These are phyloP conservation scores for Parauchenoglanis punctatus DNA, from an alignment of 2,797 vertebrate genomes.

Conservation along the genomic window DNA sequence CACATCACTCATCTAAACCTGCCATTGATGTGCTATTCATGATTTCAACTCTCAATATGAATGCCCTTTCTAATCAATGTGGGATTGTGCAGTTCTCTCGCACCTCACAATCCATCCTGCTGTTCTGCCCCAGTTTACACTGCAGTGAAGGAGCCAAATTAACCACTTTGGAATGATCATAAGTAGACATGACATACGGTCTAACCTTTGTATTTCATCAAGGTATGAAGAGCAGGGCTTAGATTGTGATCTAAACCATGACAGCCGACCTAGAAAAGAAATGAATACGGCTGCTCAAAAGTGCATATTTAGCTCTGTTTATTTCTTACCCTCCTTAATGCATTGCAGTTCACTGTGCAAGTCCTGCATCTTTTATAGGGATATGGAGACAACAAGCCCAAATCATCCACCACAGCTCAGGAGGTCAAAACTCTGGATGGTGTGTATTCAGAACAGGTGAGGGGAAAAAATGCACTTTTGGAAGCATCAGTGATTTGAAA, in stretches of 20 bases:
- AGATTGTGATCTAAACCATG: background rate
- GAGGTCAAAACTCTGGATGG: constrained; percentile 95
- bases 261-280: background rate
- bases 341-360: background rate
- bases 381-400: constrained; percentile 95
- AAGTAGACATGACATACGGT: no score
- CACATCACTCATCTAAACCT: background rate
- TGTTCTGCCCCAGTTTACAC: background rate
- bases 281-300: background rate
- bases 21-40: background rate
- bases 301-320: background rate
- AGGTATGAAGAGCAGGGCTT: background rate
- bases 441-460: constrained; percentile 89
- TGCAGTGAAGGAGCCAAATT: background rate
- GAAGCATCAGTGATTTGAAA: background rate
- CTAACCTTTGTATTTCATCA: background rate
- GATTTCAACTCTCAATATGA: background rate
- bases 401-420: constrained; percentile 92
- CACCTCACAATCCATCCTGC: no score
- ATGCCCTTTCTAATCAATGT: background rate
- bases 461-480: background rate
- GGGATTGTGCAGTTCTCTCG: background rate
- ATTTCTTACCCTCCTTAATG: background rate
- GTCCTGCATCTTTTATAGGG: constrained; percentile 73
- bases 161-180: background rate